Percentiles rank a stretch among this genome's conserved stretches.
Evolutionary conservation across 2,113 vertebrate species (phyloP).

Genomic region (Oceanodroma tethys): DNA sequence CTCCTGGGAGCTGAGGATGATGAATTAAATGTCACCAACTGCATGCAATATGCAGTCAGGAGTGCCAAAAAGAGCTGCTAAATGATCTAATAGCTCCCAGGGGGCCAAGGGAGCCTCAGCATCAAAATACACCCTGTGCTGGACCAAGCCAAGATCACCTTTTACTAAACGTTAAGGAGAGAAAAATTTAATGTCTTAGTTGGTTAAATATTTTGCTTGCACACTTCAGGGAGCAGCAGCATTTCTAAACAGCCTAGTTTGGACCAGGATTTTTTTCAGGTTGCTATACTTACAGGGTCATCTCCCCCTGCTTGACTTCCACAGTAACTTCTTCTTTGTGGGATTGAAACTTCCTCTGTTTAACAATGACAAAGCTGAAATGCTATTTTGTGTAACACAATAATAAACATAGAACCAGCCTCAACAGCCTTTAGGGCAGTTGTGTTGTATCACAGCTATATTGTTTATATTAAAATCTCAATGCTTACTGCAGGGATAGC

Average conservation of each 20-base stretch:
- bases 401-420: neutral
- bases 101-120: neutral
- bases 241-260: neutral
- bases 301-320: neutral
- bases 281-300: neutral
- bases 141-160: neutral
- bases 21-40: slow-evolving; percentile 36
- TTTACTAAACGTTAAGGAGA: neutral
- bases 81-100: neutral
- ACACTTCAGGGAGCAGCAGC: neutral
- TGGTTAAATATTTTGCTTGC: neutral
- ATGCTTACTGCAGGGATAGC: neutral
- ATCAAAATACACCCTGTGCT: neutral
- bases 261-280: neutral
- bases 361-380: neutral
- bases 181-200: neutral
- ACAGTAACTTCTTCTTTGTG: neutral
- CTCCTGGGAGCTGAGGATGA: neutral
- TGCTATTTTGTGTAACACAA: neutral
- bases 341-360: neutral
- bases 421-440: neutral
- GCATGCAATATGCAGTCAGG: neutral
- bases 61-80: neutral
- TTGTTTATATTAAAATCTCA: neutral
- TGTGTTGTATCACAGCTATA: neutral